A percentile compares a stretch with the other conserved stretches of the same genome.
Conservation (phyloP, 1,140 invertebrate species). For the Calycopis cecrops region DNA sequence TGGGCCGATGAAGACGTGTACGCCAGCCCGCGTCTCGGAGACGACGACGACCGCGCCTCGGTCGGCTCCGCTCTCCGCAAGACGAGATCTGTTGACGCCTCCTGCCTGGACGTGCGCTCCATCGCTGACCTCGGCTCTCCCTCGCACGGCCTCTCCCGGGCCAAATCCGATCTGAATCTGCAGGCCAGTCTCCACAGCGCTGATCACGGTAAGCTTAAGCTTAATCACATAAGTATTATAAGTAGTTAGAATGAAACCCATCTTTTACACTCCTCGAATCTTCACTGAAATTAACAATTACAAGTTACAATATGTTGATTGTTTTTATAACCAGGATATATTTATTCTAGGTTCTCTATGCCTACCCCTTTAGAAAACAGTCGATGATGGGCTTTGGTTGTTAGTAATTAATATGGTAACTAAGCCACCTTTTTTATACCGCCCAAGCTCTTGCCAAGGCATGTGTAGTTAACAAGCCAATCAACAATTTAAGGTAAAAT, state of each 20-base stretch:
- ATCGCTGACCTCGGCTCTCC: constrained; percentile 78
- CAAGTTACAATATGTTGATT: not conserved
- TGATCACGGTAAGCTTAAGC: constrained; percentile 43
- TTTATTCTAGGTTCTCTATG: no score
- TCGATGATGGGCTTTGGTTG: no score
- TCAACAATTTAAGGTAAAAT: no score
- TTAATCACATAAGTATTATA: not conserved
- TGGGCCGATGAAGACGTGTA: constrained; percentile 87
- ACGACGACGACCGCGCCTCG: constrained; percentile 79
- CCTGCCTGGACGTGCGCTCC: constrained; percentile 86
- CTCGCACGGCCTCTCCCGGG: constrained; percentile 80
- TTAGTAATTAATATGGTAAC: no score
- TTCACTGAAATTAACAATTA: no score
- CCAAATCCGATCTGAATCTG: constrained; percentile 91
- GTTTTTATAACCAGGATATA: not conserved
- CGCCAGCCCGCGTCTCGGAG: constrained; percentile 77
- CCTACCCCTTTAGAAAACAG: no score
- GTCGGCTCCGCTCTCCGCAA: constrained; percentile 86
- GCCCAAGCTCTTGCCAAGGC: no score
- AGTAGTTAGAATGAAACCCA: no score
- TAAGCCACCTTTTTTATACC: no score
- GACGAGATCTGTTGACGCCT: constrained; percentile 91
- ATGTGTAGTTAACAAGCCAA: no score
- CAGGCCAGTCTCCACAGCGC: constrained; percentile 72
- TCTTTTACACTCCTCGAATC: no score